Conservation (phyloP, 2,797 vertebrate species). For the Clamator glandarius region DNA sequence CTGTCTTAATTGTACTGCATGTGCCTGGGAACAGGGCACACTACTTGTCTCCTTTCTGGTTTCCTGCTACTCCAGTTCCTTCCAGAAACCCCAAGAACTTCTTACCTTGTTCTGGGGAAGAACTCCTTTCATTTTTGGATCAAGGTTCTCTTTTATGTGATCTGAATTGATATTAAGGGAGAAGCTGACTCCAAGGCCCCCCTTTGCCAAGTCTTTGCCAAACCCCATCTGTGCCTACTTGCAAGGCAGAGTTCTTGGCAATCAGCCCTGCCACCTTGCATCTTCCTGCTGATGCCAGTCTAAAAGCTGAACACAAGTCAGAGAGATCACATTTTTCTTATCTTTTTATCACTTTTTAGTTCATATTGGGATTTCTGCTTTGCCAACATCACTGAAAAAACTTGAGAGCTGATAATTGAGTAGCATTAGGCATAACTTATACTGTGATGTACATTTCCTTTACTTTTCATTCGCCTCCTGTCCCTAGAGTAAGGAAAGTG, state of each 20-base stretch:
- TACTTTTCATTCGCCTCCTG: not conserved
- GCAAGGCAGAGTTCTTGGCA: not conserved
- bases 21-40: rapidly evolving
- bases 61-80: not conserved
- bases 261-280: not conserved
- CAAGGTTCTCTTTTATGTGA: not conserved
- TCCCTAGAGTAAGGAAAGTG: conserved; percentile 11
- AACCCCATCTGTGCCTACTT: not conserved
- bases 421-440: not conserved
- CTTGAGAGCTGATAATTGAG: not conserved
- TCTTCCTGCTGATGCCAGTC: not conserved
- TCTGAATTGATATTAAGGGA: not conserved
- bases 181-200: not conserved
- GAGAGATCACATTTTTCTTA: not conserved
- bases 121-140: not conserved
- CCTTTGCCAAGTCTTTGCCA: not conserved
- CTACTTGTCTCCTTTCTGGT: not conserved
- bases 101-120: not conserved
- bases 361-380: not conserved
- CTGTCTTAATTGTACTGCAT: not conserved
- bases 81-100: not conserved
- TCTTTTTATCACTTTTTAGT: not conserved
- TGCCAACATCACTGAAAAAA: not conserved
- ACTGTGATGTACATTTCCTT: not conserved
- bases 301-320: not conserved